Conservation (phyloP, 92 coral and sea anemone genomes). For the Siderastrea siderea region DNA sequence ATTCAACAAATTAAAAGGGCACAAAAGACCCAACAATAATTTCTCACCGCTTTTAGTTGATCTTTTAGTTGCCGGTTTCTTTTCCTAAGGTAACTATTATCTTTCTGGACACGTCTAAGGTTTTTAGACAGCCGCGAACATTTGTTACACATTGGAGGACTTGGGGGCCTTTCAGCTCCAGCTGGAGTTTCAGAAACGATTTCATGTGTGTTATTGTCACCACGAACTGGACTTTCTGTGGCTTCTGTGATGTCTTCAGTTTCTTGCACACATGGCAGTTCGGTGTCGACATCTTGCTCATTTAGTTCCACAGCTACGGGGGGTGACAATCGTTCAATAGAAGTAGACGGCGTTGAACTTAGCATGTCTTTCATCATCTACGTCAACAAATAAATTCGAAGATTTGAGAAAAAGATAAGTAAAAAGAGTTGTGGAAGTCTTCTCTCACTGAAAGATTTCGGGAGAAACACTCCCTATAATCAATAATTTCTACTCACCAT, state of each 20-base stretch:
- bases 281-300: not conserved
- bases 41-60: not conserved
- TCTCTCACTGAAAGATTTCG: not conserved
- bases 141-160: not conserved
- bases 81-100: not conserved
- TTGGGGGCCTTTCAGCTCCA: conserved; percentile 9
- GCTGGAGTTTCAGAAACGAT: not conserved
- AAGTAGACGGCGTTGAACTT: not conserved
- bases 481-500: conserved; percentile 11
- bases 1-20: no score
- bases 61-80: not conserved
- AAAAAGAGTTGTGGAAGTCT: not conserved
- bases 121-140: conserved; percentile 1
- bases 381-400: no score
- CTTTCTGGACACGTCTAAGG: not conserved
- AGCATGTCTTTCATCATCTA: not conserved
- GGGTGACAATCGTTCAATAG: not conserved
- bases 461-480: not conserved
- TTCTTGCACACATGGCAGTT: not conserved
- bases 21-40: not conserved
- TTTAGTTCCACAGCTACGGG: not conserved
- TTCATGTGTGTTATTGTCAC: not conserved
- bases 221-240: no score
- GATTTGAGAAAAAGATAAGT: not conserved
- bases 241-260: not conserved